Percentiles rank a stretch among this genome's conserved stretches.
Conservation (phyloP, 2,113 vertebrate genomes). For the Brachionichthys hirsutus region DNA sequence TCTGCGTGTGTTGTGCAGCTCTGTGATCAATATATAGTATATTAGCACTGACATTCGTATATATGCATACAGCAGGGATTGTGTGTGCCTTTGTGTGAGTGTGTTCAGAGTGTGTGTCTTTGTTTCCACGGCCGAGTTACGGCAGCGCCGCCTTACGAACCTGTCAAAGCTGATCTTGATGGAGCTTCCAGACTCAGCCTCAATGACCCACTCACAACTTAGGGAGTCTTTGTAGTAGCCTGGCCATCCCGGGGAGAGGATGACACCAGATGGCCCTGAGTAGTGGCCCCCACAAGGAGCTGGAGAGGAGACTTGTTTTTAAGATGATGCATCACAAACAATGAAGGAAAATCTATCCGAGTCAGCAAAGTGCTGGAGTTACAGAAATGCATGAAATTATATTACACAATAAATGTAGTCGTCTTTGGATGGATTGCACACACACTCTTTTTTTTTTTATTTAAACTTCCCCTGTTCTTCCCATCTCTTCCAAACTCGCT, state of each 20-base stretch:
- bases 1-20: no score
- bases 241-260: slow-evolving; percentile 97
- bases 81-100: background rate
- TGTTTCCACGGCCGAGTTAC: slow-evolving; percentile 34
- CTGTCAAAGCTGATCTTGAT: slow-evolving; percentile 99
- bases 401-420: background rate
- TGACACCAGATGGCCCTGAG: slow-evolving; percentile 91
- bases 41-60: no score
- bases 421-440: slow-evolving; percentile 15
- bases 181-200: slow-evolving; percentile 93
- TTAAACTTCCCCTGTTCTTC: background rate
- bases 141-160: slow-evolving; percentile 70
- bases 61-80: background rate
- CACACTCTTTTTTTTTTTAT: slow-evolving; percentile 22
- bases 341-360: slow-evolving; percentile 23
- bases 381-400: slow-evolving; percentile 30
- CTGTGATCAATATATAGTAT: no score
- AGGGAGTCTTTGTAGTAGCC: slow-evolving; percentile 99
- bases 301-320: slow-evolving; percentile 51
- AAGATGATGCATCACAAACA: slow-evolving; percentile 4
- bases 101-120: slow-evolving; percentile 9
- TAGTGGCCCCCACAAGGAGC: slow-evolving; percentile 98
- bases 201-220: slow-evolving; percentile 99
- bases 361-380: slow-evolving; percentile 28
- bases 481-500: slow-evolving; percentile 1